Base-by-base conservation (phyloP, 2,113 vertebrate genomes). In the Monopterus albus region DNA sequence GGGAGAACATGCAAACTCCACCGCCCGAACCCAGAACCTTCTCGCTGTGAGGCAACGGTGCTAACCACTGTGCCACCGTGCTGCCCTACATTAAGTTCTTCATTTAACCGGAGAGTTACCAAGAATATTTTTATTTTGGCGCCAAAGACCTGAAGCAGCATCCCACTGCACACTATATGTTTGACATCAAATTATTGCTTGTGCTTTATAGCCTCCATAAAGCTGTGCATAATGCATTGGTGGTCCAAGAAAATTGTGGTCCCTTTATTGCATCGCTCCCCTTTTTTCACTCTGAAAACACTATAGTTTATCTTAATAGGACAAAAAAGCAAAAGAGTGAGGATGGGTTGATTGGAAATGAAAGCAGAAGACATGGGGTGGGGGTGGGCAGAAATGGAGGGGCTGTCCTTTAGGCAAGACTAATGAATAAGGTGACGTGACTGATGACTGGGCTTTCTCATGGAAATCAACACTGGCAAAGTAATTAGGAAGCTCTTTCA, bases 341-440 rank as follows among this genome's bases (percentile, higher is more conserved):
- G 42, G 46, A 59, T 61, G 72, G 78, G 55, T 25, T 67, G 75
- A 79, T 81, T 51, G 63, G 50, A 66, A 63, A 67, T 69, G 67
- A 75, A 85, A 45, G 74, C 51, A 42, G 35, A 13, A 31, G 57
- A 29, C 15, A 13, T 14, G 20, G n/a, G 45, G 15, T 25, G 51
- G 31, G 52, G 61, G 17, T 0, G 8, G 2, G 10, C 66, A 31
- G 59, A 20, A 13, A 40, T 28, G 25, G 64, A 40, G 55, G 72
- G 65, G 65, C 33, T 35, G 63, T 70, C 79, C 66, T 72, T 72
- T 57, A 69, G 71, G 74, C 71, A 82, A 62, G 75, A 87, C 85
- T 88, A 86, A 91, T 80, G 81, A 91, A 91, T 88, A 83, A 76
- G 77, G 83, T 72, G 80, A 89, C 45, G 74, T 83, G 84, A 87